Conservation (phyloP, 2,113 vertebrate species). For the Martes martes region DNA sequence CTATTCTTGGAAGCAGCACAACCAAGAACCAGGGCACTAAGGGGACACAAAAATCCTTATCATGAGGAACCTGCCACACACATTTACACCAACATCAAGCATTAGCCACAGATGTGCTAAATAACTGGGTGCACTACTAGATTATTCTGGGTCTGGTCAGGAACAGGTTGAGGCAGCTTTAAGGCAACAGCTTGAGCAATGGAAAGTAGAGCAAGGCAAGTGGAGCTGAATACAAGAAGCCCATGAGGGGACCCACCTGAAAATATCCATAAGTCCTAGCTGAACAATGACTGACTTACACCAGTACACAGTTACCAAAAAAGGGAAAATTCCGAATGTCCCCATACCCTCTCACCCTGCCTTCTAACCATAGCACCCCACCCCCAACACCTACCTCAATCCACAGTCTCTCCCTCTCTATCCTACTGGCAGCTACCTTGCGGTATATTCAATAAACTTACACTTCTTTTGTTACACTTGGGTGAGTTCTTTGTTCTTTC, state of each 20-base stretch:
- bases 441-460: neutral
- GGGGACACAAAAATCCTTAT: neutral
- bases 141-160: neutral
- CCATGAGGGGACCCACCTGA: neutral
- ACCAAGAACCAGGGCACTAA: neutral
- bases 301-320: neutral
- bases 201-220: neutral
- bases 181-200: neutral
- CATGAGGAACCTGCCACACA: neutral
- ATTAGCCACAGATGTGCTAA: neutral
- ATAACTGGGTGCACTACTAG: neutral
- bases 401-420: neutral
- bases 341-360: neutral
- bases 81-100: neutral
- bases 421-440: neutral
- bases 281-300: neutral
- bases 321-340: neutral
- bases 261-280: neutral
- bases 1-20: neutral
- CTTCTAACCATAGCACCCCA: neutral
- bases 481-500: neutral
- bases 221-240: neutral
- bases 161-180: neutral
- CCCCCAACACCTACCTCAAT: neutral
- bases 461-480: neutral